Conservation (phyloP, 2,113 vertebrate genomes). For the Carassius gibelio region DNA sequence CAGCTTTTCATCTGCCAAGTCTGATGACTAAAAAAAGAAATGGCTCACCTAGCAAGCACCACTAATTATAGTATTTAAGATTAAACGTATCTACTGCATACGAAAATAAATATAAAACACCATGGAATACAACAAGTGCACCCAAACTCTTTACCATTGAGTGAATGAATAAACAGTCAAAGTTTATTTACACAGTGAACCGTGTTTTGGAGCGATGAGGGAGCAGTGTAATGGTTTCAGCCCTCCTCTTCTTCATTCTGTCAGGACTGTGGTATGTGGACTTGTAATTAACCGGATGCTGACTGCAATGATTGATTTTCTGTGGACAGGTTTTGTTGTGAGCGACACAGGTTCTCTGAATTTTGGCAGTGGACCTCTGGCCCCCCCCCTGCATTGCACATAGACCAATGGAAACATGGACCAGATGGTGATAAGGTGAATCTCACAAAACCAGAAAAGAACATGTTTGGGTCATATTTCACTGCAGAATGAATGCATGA, state of each 20-base stretch:
- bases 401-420: not conserved
- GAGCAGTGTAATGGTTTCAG: conserved; percentile 36
- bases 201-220: conserved; percentile 17
- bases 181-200: conserved; percentile 24
- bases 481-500: not conserved
- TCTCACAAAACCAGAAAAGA: not conserved
- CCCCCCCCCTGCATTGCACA: not conserved
- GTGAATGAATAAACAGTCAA: conserved; percentile 26
- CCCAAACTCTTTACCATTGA: not conserved
- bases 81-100: not conserved
- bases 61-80: conserved; percentile 8
- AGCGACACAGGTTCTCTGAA: conserved; percentile 28
- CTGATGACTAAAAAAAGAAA: not conserved
- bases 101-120: not conserved
- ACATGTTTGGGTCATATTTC: not conserved
- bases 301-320: conserved; percentile 48
- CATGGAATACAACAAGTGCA: not conserved
- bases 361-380: not conserved
- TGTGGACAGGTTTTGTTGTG: conserved; percentile 48
- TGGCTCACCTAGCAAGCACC: not conserved
- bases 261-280: conserved; percentile 40
- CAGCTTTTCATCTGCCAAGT: not conserved
- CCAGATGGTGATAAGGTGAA: not conserved
- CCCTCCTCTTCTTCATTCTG: conserved; percentile 4
- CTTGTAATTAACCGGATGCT: not conserved